These are phyloP conservation scores for Cyrtonyx montezumae DNA, from an alignment of 2,113 vertebrate genomes.

Conservation along the genomic window DNA sequence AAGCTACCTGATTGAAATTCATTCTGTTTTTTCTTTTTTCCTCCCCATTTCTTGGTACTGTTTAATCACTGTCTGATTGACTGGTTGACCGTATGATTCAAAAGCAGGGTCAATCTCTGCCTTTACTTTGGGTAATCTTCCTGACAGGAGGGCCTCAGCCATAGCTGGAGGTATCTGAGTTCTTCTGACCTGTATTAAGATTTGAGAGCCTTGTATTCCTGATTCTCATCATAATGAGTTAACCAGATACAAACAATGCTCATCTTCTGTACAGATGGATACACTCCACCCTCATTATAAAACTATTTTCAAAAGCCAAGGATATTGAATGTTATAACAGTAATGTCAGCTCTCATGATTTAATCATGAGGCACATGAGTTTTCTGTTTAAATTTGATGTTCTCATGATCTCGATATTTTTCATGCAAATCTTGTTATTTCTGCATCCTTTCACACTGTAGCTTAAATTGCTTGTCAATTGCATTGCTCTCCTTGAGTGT, in stretches of 20 bases:
- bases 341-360: slow-evolving; percentile 81
- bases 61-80: slow-evolving; percentile 56
- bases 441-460: slow-evolving; percentile 80
- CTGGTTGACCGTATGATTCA: slow-evolving; percentile 22
- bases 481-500: slow-evolving; percentile 74
- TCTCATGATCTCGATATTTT: slow-evolving; percentile 84
- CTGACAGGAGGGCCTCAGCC: slow-evolving; percentile 5
- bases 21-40: not conserved
- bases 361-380: slow-evolving; percentile 82
- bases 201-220: slow-evolving; percentile 47
- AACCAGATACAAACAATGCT: slow-evolving; percentile 67
- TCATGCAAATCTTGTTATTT: slow-evolving; percentile 87
- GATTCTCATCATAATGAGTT: slow-evolving; percentile 70
- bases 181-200: slow-evolving; percentile 60
- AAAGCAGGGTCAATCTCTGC: slow-evolving; percentile 37
- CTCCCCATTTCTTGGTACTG: not conserved
- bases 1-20: slow-evolving; percentile 38
- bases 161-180: slow-evolving; percentile 3
- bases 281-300: slow-evolving; percentile 75
- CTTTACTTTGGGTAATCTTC: slow-evolving; percentile 38
- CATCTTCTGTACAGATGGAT: slow-evolving; percentile 69
- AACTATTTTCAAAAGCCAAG: slow-evolving; percentile 78
- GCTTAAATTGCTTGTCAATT: slow-evolving; percentile 85
- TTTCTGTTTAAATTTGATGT: slow-evolving; percentile 83
- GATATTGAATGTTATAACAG: slow-evolving; percentile 77